Percentiles rank a stretch among this genome's conserved stretches.
Evolutionary conservation across 2,113 vertebrate species (phyloP).

Genomic region (Atherinomorus stipes): DNA sequence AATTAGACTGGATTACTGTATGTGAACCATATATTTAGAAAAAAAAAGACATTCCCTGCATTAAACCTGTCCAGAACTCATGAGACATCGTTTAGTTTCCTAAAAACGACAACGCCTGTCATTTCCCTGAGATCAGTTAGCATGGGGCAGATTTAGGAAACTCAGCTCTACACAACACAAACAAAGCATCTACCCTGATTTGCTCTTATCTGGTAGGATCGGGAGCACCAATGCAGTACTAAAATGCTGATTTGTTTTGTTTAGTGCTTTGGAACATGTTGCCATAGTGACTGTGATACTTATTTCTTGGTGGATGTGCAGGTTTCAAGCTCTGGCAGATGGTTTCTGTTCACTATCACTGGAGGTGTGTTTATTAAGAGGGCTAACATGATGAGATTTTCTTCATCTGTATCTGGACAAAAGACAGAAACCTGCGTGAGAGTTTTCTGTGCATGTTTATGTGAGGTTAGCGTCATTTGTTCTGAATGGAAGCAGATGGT

Average conservation of each 20-base stretch:
- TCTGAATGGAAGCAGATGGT: constrained; percentile 46
- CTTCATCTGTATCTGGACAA: neutral
- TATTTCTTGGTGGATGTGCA: constrained; percentile 22
- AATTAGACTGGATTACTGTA: constrained; percentile 62
- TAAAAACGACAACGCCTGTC: constrained; percentile 32
- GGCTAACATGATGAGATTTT: constrained; percentile 3
- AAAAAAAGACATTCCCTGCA: constrained; percentile 6
- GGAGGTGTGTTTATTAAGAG: constrained; percentile 11
- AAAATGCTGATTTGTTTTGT: constrained; percentile 45
- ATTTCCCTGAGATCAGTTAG: constrained; percentile 39
- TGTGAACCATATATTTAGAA: constrained; percentile 5
- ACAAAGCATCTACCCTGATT: constrained; percentile 49
- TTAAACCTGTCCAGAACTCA: constrained; percentile 1
- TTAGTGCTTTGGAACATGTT: constrained; percentile 44
- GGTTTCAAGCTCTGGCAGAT: constrained; percentile 36
- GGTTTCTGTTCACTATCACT: constrained; percentile 31
- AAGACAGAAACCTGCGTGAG: constrained; percentile 1
- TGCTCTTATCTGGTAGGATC: constrained; percentile 23
- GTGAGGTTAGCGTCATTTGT: neutral
- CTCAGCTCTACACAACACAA: constrained; percentile 36
- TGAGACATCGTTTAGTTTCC: constrained; percentile 18
- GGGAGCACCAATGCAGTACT: constrained; percentile 16
- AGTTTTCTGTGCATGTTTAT: neutral
- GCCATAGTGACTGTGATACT: constrained; percentile 46
- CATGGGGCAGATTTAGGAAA: constrained; percentile 32